Percentiles rank a stretch among this genome's conserved stretches.
Evolutionary conservation across 1,140 invertebrate species (phyloP).

Genomic region (Ylistrum balloti): DNA sequence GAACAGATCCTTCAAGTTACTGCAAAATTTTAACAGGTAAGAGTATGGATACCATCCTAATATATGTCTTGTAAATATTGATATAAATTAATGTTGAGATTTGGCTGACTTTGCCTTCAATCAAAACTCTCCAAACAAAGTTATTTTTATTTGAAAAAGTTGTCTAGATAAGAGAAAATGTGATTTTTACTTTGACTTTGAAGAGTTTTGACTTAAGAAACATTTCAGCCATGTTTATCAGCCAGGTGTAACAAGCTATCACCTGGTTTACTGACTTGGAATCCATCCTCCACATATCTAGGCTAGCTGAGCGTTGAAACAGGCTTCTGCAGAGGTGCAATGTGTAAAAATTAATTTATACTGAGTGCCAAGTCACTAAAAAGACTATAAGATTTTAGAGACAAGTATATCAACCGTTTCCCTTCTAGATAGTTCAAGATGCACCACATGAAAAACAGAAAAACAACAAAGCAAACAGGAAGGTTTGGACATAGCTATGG

Average conservation of each 20-base stretch:
- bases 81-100: neutral
- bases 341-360: too few relatives aligned
- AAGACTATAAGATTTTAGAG: too few relatives aligned
- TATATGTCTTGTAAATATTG: too few relatives aligned
- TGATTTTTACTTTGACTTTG: neutral
- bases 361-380: too few relatives aligned
- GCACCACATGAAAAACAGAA: too few relatives aligned
- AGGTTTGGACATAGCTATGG: too few relatives aligned
- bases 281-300: slow-evolving; percentile 9
- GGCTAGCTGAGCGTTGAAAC: neutral
- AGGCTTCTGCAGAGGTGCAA: neutral
- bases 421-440: too few relatives aligned
- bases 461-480: too few relatives aligned
- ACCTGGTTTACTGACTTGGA: neutral
- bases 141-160: neutral
- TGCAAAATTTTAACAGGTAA: too few relatives aligned
- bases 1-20: too few relatives aligned
- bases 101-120: neutral
- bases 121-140: neutral
- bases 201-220: neutral
- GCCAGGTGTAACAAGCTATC: neutral
- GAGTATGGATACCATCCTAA: too few relatives aligned
- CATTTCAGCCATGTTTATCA: neutral
- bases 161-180: neutral
- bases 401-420: too few relatives aligned